These are phyloP conservation scores for Drosophila pseudoananassae DNA, from an alignment of 1,140 invertebrate species.

Conservation along the genomic window DNA sequence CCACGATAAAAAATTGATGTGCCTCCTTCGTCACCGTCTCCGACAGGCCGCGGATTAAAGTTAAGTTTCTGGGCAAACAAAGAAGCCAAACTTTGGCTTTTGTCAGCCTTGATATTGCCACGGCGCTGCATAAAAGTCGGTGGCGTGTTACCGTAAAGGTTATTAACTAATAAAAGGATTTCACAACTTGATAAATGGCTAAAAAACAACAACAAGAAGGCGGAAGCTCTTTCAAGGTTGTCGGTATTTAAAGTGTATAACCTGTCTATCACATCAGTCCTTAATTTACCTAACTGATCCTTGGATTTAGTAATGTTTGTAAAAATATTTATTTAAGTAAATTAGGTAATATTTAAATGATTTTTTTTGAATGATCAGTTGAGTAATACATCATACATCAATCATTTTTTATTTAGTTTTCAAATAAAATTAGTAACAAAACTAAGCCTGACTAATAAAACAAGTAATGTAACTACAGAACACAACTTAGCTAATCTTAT, in stretches of 20 bases:
- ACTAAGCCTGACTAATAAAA: too few species aligned
- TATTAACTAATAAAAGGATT: constrained; percentile 66
- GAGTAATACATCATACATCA: background rate
- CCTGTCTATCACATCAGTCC: background rate
- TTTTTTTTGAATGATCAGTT: background rate
- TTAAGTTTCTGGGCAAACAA: constrained; percentile 63
- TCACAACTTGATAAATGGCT: constrained; percentile 61
- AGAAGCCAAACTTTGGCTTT: constrained; percentile 36
- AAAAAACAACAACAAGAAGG: background rate
- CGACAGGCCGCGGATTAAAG: constrained; percentile 64
- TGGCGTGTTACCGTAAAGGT: constrained; percentile 49
- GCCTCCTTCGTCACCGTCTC: constrained; percentile 11
- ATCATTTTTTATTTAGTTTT: background rate
- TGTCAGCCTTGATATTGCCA: constrained; percentile 54
- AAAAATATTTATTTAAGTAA: too few species aligned
- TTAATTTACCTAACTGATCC: too few species aligned
- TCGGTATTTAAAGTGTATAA: background rate
- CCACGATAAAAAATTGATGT: constrained; percentile 65
- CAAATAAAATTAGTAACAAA: too few species aligned
- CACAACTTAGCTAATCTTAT: background rate
- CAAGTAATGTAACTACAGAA: background rate
- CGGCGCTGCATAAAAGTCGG: constrained; percentile 17
- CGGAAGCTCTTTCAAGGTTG: constrained; percentile 29
- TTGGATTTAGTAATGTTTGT: too few species aligned
- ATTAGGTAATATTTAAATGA: too few species aligned